phyloP scores from a whole-genome alignment of 53 echinoderm and acorn worm species.

The Apostichopus leukothele region DNA sequence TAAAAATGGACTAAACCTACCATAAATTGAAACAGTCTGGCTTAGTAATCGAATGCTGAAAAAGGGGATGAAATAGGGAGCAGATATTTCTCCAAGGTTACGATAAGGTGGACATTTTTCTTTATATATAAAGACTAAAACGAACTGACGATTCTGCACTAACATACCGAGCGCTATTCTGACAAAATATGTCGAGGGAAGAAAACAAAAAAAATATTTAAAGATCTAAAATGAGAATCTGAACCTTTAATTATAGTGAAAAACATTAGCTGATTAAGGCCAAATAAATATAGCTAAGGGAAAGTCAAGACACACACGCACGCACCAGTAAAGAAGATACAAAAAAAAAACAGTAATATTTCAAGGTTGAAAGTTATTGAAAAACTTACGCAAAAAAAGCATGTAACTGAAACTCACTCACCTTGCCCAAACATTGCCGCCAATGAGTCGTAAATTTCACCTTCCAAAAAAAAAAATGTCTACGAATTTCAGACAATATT shows the following conservation, averaged over 20 bases:
- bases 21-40: too few species aligned
- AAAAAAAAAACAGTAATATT: constrained; percentile 1
- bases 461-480: constrained; percentile 25
- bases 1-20: too few species aligned
- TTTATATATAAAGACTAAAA: too few species aligned
- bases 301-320: constrained; percentile 3
- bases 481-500: constrained; percentile 15
- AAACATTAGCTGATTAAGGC: background rate
- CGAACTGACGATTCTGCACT: too few species aligned
- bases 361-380: constrained; percentile 38
- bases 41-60: too few species aligned
- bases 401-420: constrained; percentile 44
- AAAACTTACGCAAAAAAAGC: constrained; percentile 16
- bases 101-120: too few species aligned
- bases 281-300: constrained; percentile 1
- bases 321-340: background rate
- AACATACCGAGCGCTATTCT: background rate
- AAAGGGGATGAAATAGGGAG: too few species aligned
- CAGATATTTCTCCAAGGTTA: too few species aligned
- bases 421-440: constrained; percentile 39
- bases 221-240: background rate
- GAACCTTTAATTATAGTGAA: background rate
- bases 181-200: background rate
- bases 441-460: constrained; percentile 46
- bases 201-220: background rate